Percentiles rank a stretch among this genome's conserved stretches.
phyloP scores from a whole-genome alignment of 2,888 invertebrate genomes.

The Drosophila algonquin region DNA sequence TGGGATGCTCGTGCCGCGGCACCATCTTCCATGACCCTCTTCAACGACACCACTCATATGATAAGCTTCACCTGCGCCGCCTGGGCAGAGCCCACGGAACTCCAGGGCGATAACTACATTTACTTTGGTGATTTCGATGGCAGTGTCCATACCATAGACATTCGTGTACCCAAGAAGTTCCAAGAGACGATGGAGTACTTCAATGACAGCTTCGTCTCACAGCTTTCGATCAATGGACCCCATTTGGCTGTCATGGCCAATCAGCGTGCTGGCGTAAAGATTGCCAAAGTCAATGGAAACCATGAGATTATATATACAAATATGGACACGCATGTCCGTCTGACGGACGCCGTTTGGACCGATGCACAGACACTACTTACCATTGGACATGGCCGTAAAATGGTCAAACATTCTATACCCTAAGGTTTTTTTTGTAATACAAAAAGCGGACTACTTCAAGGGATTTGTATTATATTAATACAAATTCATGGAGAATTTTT shows the following conservation, averaged over 20 bases:
- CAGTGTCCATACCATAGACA: conserved; percentile 61
- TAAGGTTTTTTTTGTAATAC: not conserved
- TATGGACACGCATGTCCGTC: conserved; percentile 50
- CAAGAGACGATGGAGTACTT: conserved; percentile 51
- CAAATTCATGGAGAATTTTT: not conserved
- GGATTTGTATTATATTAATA: not conserved
- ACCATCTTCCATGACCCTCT: conserved; percentile 52
- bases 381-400: conserved; percentile 61
- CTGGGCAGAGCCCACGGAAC: conserved; percentile 55
- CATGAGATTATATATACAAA: conserved; percentile 53
- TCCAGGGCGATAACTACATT: conserved; percentile 51
- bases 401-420: conserved; percentile 51
- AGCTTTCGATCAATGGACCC: conserved; percentile 49
- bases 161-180: conserved; percentile 51
- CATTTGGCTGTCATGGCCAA: conserved; percentile 65
- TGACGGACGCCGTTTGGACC: conserved; percentile 59
- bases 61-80: conserved; percentile 59
- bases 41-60: conserved; percentile 44
- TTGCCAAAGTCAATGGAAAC: conserved; percentile 26
- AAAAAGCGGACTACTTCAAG: not conserved
- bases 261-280: conserved; percentile 53
- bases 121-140: conserved; percentile 67
- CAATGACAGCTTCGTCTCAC: conserved; percentile 42
- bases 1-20: conserved; percentile 60
- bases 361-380: conserved; percentile 59